Conservation (phyloP, 1,140 invertebrate genomes). For the Argopecten irradians region DNA sequence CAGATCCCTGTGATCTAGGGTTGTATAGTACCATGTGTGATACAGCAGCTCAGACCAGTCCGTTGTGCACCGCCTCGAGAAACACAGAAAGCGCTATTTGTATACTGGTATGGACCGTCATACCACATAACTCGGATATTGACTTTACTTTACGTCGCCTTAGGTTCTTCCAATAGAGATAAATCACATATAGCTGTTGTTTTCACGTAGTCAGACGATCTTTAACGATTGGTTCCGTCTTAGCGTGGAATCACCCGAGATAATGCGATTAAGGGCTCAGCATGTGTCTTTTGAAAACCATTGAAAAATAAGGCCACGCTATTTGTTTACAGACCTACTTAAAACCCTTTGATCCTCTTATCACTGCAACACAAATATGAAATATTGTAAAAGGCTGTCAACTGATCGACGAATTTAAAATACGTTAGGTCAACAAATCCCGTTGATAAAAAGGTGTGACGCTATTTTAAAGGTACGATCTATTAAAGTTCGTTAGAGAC, state of each 20-base stretch:
- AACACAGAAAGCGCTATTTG: too few relatives aligned
- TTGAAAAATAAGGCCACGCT: not conserved
- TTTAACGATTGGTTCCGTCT: not conserved
- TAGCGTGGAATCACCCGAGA: not conserved
- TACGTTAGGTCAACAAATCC: not conserved
- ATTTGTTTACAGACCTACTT: conserved; percentile 8
- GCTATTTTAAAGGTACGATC: not conserved
- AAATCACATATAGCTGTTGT: too few relatives aligned
- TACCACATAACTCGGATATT: too few relatives aligned
- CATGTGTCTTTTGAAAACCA: not conserved
- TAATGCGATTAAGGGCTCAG: not conserved
- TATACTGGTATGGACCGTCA: too few relatives aligned
- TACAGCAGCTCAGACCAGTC: too few relatives aligned
- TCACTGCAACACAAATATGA: not conserved
- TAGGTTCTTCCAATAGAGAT: too few relatives aligned
- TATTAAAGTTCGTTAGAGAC: not conserved
- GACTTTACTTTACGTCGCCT: too few relatives aligned
- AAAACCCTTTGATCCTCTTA: not conserved
- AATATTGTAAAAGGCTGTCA: not conserved
- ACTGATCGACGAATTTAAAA: not conserved
- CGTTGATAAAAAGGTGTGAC: not conserved
- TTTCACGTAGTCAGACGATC: too few relatives aligned
- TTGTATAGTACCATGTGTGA: too few relatives aligned
- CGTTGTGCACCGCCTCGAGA: too few relatives aligned
- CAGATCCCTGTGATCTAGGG: too few relatives aligned